Evolutionary conservation across 2,888 invertebrate genomes (phyloP).

Genomic region (Drosophila pseudotakahashii): DNA sequence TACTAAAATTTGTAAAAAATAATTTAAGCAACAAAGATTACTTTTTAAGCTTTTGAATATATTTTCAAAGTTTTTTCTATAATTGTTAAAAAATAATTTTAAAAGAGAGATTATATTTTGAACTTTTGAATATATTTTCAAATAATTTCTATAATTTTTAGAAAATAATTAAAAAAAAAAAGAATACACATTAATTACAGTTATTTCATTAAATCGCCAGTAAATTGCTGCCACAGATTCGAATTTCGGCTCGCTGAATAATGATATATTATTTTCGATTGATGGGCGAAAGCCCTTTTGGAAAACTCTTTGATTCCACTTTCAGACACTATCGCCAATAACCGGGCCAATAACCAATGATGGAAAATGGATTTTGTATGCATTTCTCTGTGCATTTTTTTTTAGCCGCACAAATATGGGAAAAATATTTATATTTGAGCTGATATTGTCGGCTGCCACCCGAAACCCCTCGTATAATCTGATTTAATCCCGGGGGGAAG

Average conservation of each 20-base stretch:
- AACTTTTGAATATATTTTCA: too few species aligned
- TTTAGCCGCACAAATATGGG: slow-evolving; percentile 24
- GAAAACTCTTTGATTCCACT: slow-evolving; percentile 28
- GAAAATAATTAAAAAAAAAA: too few species aligned
- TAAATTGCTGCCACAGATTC: not conserved
- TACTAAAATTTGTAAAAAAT: too few species aligned
- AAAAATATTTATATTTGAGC: slow-evolving; percentile 34
- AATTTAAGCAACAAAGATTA: too few species aligned
- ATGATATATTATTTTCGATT: slow-evolving; percentile 8
- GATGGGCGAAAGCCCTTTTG: not conserved
- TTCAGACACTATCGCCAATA: slow-evolving; percentile 4
- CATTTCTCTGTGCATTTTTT: not conserved
- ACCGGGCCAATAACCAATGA: slow-evolving; percentile 17
- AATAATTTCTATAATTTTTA: too few species aligned
- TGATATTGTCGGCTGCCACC: slow-evolving; percentile 11
- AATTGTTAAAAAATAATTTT: too few species aligned
- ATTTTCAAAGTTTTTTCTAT: too few species aligned
- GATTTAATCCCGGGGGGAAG: slow-evolving; percentile 40
- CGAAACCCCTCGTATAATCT: slow-evolving; percentile 28
- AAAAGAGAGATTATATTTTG: too few species aligned
- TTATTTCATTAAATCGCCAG: too few species aligned
- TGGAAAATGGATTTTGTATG: slow-evolving; percentile 18
- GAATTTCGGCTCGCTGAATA: not conserved
- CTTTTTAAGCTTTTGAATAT: too few species aligned
- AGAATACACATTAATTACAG: too few species aligned